These are phyloP conservation scores for Periplaneta americana DNA, from an alignment of 1,140 invertebrate species.

Conservation along the genomic window DNA sequence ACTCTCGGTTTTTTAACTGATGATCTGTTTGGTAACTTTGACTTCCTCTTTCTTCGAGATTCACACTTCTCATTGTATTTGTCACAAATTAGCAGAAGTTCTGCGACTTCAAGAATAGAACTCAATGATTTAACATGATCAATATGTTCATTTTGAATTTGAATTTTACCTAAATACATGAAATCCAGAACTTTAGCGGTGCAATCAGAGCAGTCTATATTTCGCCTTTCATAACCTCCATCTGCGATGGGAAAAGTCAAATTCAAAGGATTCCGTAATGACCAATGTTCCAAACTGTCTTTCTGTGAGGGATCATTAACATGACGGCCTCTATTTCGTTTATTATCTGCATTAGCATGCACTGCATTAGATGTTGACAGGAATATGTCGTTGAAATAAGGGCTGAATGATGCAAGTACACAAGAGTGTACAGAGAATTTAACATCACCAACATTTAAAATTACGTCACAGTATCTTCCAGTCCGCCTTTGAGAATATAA, in stretches of 20 bases:
- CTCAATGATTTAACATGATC: conserved; percentile 33
- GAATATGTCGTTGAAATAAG: conserved; percentile 35
- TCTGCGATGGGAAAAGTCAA: conserved; percentile 24
- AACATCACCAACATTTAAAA: conserved; percentile 32
- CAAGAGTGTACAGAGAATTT: conserved; percentile 38
- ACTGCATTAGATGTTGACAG: background rate
- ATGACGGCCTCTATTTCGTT: background rate
- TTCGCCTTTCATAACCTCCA: conserved; percentile 21
- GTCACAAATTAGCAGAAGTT: conserved; percentile 10
- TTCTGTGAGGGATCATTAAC: conserved; percentile 22
- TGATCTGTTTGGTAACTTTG: background rate
- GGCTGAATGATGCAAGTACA: conserved; percentile 35
- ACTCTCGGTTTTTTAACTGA: background rate
- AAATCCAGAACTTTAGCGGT: conserved; percentile 34
- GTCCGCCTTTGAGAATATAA: conserved; percentile 31
- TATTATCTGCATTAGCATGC: background rate
- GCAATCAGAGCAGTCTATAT: conserved; percentile 8
- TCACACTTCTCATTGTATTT: conserved; percentile 8
- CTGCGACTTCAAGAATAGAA: conserved; percentile 13
- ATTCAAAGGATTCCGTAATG: conserved; percentile 33
- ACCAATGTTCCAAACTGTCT: conserved; percentile 21
- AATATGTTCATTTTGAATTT: conserved; percentile 24
- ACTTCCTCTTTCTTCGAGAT: background rate
- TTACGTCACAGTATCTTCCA: conserved; percentile 37
- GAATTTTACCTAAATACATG: conserved; percentile 34